Evolutionary conservation across 2,113 vertebrate genomes (phyloP), one percentile per base, ranked within the genome.

Genomic region (Symphodus melops): DNA sequence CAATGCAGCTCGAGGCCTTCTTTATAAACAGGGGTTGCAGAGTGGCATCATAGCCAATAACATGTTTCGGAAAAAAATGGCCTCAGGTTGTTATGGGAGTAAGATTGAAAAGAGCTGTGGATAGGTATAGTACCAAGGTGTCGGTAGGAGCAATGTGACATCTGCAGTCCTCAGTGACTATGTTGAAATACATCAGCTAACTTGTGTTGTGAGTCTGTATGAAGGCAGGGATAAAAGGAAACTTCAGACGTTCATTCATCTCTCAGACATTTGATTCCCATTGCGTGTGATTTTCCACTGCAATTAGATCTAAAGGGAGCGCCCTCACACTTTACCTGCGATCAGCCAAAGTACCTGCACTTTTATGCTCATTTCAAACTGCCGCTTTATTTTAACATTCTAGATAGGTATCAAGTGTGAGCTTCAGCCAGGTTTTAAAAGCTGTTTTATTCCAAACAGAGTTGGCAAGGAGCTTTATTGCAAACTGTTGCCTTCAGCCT

Each of bases 141-240:
- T 68, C 55, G 70, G 46, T 48, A 52, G 23, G 56, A 60, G 42
- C 49, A 20, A 21, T 52, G 67, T 81, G 82, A 82, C 51, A 81
- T 77, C 59, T 58, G 46, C 54, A 53, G 63, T 39, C 58, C 71
- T 66, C 55, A 56, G 75, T 64, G 20, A 3, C 13, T 25, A 14
- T 25, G 54, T 78, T 76, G 63, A 86, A 86, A 73, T 70, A 21
- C 13, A 42, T 42, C 68, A 87, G 89, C 88, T 86, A 89, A 80
- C 42, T 71, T 20, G 2, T 69, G 52, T 53, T 82, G 58, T 59
- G 61, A 83, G 73, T 57, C 57, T 53, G 23, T 72, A 60, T 28
- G 61, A 81, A 72, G 53, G 42, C 49, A 4, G 48, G 70, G 75
- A 84, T 75, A 72, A 83, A 90, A 86, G 51, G 16, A 62, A 82